Base-by-base conservation (phyloP, 2,797 vertebrate genomes). In the Otus scops region DNA sequence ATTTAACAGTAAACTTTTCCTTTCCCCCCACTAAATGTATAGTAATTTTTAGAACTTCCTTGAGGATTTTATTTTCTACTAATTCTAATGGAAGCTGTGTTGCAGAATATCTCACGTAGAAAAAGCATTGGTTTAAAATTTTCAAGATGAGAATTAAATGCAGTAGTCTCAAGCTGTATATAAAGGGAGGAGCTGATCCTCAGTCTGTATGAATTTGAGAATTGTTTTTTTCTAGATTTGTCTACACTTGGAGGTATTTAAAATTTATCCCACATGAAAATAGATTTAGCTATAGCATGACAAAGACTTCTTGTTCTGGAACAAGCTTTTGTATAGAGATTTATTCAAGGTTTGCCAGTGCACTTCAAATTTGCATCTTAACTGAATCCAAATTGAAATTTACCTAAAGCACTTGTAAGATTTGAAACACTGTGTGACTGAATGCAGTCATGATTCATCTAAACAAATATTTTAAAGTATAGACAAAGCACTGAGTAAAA, bases 61-160 rank as follows among this genome's bases (percentile, higher is more conserved):
- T 59, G 10, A 75, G 34, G 17, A 30, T 79, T 94, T 89, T 14
- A 61, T 75, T 92, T 84, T 45, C 65, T 71, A 53, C 34, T 74
- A 24, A 38, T 61, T 87, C 76, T 79, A 34, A 39, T 76, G 23
- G 6, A 77, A 47, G 17, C 43, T 59, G 6, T 65, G 8, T 41
- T 88, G 47, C 24, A 73, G 51, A 39, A 27, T 75, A 32, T 67
- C 14, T 80, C 50, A 30, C 14, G 17, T 24, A 70, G 28, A 36
- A 81, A 75, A 91, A 89, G 24, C 32, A 22, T 7, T 10, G 76
- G n/a, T 24, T 64, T 75, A 50, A 65, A n/a, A 17, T 63, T 76
- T 76, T 86, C 68, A 61, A 68, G 32, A 22, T 81, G 65, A 68
- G 26, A 83, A 88, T 75, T 75, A 86, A 81, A 74, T 54, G 28